Conservation (phyloP, 2,797 vertebrate genomes). For the Darevskia mixta region DNA sequence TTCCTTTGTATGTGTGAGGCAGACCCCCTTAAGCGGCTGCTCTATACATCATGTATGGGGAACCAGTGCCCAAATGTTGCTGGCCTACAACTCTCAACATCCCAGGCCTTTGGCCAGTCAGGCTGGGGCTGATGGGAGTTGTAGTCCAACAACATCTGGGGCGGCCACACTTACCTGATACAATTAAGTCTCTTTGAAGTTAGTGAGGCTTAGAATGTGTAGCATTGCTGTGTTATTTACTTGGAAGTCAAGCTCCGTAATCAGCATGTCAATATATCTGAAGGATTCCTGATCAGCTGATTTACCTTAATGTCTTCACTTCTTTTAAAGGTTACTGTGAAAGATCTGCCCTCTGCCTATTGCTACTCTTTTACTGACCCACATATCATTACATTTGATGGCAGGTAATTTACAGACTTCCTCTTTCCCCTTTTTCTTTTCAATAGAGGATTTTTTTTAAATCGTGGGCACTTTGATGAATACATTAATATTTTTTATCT, state of each 20-base stretch:
- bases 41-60: too few species aligned
- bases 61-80: too few species aligned
- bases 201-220: not conserved
- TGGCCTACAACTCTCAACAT: too few species aligned
- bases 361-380: constrained; percentile 92
- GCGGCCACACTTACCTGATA: not conserved
- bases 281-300: not conserved
- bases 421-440: constrained; percentile 32
- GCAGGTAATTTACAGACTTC: constrained; percentile 83
- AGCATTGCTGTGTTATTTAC: not conserved
- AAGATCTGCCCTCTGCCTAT: constrained; percentile 84
- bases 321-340: constrained; percentile 84
- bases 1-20: too few species aligned
- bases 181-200: not conserved
- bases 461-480: not conserved
- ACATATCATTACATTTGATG: constrained; percentile 91
- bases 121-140: too few species aligned
- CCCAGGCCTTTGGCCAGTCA: too few species aligned
- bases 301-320: constrained; percentile 52
- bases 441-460: not conserved
- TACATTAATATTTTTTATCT: not conserved
- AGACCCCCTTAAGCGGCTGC: too few species aligned
- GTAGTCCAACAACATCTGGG: too few species aligned
- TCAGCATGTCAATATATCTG: not conserved
- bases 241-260: not conserved